phyloP scores from a whole-genome alignment of 2,113 vertebrate genomes.

The Isurus oxyrinchus region DNA sequence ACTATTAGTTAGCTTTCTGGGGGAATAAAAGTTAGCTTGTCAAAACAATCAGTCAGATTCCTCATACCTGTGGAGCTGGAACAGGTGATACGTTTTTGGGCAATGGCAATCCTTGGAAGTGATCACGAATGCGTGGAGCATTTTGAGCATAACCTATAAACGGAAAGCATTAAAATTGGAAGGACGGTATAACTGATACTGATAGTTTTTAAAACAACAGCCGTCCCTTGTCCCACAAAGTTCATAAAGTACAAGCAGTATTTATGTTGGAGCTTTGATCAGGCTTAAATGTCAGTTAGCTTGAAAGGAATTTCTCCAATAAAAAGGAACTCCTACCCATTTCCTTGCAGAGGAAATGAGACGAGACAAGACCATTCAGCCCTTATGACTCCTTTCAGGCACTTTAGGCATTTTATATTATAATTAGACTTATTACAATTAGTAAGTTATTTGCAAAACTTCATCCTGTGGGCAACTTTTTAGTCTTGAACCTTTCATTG shows the following conservation, averaged over 20 bases:
- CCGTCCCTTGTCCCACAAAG: background rate
- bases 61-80: slow-evolving; percentile 14
- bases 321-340: background rate
- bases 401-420: background rate
- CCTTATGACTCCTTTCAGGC: background rate
- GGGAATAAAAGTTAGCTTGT: background rate
- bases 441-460: background rate
- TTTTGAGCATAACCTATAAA: slow-evolving; percentile 25
- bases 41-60: background rate
- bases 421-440: background rate
- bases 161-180: background rate
- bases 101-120: slow-evolving; percentile 10
- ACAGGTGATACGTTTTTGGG: slow-evolving; percentile 23
- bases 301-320: too few relatives aligned
- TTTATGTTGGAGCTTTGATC: background rate
- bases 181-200: background rate
- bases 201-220: background rate
- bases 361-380: background rate
- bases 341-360: background rate
- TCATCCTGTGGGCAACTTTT: too few relatives aligned
- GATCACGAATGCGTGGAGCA: background rate
- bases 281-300: background rate
- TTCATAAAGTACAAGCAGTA: background rate
- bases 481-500: background rate
- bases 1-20: background rate